Evolutionary conservation across 2,797 vertebrate genomes (phyloP), one percentile per base, ranked within the genome.

Genomic region (Vespertilio murinus): DNA sequence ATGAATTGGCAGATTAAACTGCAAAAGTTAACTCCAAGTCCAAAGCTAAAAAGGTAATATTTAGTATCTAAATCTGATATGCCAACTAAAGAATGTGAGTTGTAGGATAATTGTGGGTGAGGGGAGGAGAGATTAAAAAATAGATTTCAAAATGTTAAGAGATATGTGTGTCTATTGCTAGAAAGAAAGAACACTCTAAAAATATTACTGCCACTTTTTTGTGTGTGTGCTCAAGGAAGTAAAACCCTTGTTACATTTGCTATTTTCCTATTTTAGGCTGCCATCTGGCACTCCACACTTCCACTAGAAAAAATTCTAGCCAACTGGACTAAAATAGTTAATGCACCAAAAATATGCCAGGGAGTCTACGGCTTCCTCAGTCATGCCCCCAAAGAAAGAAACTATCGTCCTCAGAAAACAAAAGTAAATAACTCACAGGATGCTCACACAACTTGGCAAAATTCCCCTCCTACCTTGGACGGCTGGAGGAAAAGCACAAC

Each of bases 141-240:
- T 8, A 71, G 12, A 92, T 17, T 89, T 92, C 64, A 94, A 93
- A 93, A 86, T 91, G 79, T 80, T 92, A 90, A 96, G 52, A 81
- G 40, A 88, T 42, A 73, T 59, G 28, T 93, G 70, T 79, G 56
- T 67, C 85, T 89, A 90, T 94, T 97, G 79, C 96, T 97, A 96
- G 96, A 97, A 96, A 96, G 95, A 96, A 95, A 71, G 91, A 94
- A 95, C 70, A 87, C 80, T 94, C 95, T 97, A 95, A 95, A 97
- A 96, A 97, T 95, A 96, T 47, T 73, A 59, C 61, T 73, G 93
- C 38, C 69, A 96, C 65, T 59, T 92, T 94, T 93, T 87, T 85
- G 70, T 61, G 25, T 91, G 83, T 91, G 89, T 87, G 83, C 79
- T 96, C 89, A 97, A 96, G 95, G 96, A 97, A 97, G 92, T 94